phyloP scores from a whole-genome alignment of 2,888 invertebrate species.

The Torymus tubicola region DNA sequence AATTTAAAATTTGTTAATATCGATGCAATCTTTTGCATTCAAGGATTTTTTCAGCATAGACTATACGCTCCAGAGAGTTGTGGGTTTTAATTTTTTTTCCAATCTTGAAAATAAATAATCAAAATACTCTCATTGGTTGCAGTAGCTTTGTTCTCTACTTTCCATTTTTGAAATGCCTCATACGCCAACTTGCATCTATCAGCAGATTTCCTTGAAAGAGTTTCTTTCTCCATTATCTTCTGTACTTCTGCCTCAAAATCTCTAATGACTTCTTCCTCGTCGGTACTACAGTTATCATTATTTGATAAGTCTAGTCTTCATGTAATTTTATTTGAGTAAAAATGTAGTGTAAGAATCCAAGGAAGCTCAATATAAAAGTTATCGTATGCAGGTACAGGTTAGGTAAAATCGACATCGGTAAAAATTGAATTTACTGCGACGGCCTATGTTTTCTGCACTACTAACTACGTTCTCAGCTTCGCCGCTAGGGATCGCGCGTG shows the following conservation, averaged over 20 bases:
- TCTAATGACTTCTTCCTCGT: no score
- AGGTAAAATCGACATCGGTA: background rate
- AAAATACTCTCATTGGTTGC: slow-evolving; percentile 36
- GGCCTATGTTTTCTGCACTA: slow-evolving; percentile 1
- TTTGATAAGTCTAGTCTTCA: background rate
- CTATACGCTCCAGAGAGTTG: no score
- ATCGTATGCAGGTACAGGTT: no score
- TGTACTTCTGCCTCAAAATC: no score
- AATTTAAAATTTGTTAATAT: slow-evolving; percentile 29
- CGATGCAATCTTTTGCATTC: slow-evolving; percentile 16
- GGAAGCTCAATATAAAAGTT: no score
- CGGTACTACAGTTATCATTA: no score
- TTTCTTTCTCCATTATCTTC: slow-evolving; percentile 31
- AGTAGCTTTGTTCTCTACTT: slow-evolving; percentile 51
- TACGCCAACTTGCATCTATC: slow-evolving; percentile 47
- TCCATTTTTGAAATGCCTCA: slow-evolving; percentile 50
- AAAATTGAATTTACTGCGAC: background rate
- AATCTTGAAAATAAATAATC: slow-evolving; percentile 49
- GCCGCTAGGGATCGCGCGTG: no score
- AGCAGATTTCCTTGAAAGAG: slow-evolving; percentile 49
- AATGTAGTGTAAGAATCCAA: slow-evolving; percentile 2
- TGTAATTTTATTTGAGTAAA: slow-evolving; percentile 7
- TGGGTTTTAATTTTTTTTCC: slow-evolving; percentile 19
- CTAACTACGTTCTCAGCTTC: background rate
- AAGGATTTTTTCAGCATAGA: slow-evolving; percentile 42